Evolutionary conservation across 2,113 vertebrate species (phyloP), one percentile per base, ranked within the genome.

Genomic region (Perca flavescens): DNA sequence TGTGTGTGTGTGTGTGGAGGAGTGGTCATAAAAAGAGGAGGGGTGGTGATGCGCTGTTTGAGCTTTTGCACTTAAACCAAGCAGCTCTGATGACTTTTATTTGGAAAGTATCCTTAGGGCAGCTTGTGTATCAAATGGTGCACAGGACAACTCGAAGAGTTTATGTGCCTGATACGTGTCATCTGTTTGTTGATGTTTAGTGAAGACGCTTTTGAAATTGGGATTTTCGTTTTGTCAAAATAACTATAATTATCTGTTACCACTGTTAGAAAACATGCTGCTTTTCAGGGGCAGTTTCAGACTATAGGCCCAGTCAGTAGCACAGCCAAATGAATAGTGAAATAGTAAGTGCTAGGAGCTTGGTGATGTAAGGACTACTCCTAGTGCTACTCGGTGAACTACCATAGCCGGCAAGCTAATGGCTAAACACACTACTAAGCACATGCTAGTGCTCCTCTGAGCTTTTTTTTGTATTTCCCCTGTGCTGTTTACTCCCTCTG

Each of bases 1-100:
- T 63, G 63, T 80, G 61, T 79, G 65, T 57, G 0, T 57, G 6
- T 10, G 50, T 10, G 53, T 49, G 40, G 36, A 31, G 56, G 66
- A 60, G 84, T 4, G 62, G 52, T 31, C 31, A 8, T n/a, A 62
- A 25, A 61, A 10, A 57, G 46, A 50, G 62, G 36, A 16, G n/a
- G 61, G 60, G 1, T 25, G 49, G 21, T 43, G 49, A 64, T 21
- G 54, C 1, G 9, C 54, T 53, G 16, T 52, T 68, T 67, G 36
- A 66, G 22, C 50, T 58, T 2, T 56, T 60, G 70, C 34, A 12
- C 49, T 50, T 28, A 14, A 53, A 12, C 40, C 74, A 34, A 31
- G 49, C 63, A 58, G 60, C 74, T 72, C 36, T 12, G 43, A 22
- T 62, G 66, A 17, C 25, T 74, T 74, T 56, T 31, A 17, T 69